Base-by-base conservation (phyloP, 2,113 vertebrate genomes). In the Pelecanoides urinatrix region DNA sequence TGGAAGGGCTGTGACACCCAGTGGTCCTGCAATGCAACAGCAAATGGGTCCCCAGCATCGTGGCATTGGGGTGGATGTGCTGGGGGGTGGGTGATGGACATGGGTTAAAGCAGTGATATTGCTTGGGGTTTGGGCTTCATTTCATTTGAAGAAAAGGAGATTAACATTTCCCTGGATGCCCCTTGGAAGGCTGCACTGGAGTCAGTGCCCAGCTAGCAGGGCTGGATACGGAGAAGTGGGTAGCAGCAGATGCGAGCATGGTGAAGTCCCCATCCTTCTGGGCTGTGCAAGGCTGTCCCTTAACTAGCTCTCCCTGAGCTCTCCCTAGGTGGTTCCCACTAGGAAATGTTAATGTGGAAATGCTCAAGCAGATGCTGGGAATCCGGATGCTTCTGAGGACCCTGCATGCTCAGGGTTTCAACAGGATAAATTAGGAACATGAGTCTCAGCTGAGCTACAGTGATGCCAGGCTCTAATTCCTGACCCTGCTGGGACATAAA, bases 1-100 rank as follows among this genome's bases (percentile, higher is more conserved):
- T 73, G 75, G 66, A 61, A 93, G 36, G 74, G 66, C 94, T 97
- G 90, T 94, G 95, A 94, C 96, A 96, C 55, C 94, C 71, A 86
- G 92, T 86, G 96, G 95, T 73, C 42, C 84, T 8, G 3, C 56
- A 74, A 42, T 0, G 27, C 80, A 95, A 93, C 62, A 95, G 63
- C 92, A 94, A 76, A 58, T 13, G 49, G n/a, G 38, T 34, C 14
- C 23, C 32, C n/a, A n/a, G n/a, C 22, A 34, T 10, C 27, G 4
- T 19, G 47, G 27, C 17, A 22, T 12, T 47, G 50, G 32, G 29
- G 8, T 42, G 42, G 16, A 29, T 50, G 38, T 63, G 27, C 6
- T 56, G 45, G 25, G 45, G 17, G 6, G 3, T 47, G 45, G 8
- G 9, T 76, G 55, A 20, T 32, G 32, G 82, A 11, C 0, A 0